Percentiles rank a stretch among this genome's conserved stretches.
phyloP scores from a whole-genome alignment of 2,888 invertebrate species.

The Pimpla rufipes region DNA sequence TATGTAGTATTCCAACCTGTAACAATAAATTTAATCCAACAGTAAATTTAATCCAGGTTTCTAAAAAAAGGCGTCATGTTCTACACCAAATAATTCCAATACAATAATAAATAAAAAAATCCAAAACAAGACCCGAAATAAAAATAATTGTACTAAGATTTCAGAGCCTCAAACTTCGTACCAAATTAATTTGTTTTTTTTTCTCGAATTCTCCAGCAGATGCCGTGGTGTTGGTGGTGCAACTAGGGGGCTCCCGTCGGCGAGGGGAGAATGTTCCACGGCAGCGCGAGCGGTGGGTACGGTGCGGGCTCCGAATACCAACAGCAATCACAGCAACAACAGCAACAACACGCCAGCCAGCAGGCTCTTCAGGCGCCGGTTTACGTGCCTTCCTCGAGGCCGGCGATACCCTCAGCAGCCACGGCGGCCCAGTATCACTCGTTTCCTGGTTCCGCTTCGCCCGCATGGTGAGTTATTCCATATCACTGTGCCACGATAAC shows the following conservation, averaged over 20 bases:
- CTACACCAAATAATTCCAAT: too few species aligned
- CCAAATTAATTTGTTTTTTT: conserved; percentile 5
- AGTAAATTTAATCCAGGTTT: too few species aligned
- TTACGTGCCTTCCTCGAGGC: conserved; percentile 89
- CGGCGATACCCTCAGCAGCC: conserved; percentile 87
- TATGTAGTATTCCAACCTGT: too few species aligned
- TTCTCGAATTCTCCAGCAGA: conserved; percentile 71
- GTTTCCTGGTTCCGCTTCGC: conserved; percentile 83
- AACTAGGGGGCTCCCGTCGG: conserved; percentile 56
- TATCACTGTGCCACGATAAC: neutral
- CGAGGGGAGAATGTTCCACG: conserved; percentile 84
- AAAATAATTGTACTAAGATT: too few species aligned
- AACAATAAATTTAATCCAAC: too few species aligned
- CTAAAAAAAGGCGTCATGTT: too few species aligned
- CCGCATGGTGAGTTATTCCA: conserved; percentile 80
- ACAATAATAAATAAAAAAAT: too few species aligned
- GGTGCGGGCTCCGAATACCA: conserved; percentile 84
- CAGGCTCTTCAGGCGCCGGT: conserved; percentile 88
- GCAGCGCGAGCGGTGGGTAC: conserved; percentile 84
- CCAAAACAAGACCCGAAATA: too few species aligned
- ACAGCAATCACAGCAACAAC: conserved; percentile 84
- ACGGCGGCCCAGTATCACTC: conserved; percentile 86
- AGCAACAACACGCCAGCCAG: conserved; percentile 80
- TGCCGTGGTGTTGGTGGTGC: conserved; percentile 74
- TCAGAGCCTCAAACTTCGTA: too few species aligned